Conservation (phyloP, 2,797 vertebrate genomes). For the Galagoides demidoff region DNA sequence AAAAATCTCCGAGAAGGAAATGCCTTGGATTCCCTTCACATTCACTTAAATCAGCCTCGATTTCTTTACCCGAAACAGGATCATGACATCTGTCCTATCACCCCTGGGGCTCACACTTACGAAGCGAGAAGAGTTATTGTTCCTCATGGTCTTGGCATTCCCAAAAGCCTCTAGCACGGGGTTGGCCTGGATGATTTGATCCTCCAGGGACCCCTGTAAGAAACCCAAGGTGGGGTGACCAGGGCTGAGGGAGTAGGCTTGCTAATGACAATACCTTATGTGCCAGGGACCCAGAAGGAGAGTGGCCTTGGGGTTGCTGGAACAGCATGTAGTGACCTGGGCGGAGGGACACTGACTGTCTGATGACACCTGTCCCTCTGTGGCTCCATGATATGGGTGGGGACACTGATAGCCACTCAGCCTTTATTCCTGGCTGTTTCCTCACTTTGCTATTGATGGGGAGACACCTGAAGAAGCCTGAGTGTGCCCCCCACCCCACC, state of each 20-base stretch:
- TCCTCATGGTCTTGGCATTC: conserved; percentile 88
- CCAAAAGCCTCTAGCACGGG: conserved; percentile 89
- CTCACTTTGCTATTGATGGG: neutral
- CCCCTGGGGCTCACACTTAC: conserved; percentile 63
- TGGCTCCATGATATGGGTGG: neutral
- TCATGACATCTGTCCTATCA: neutral
- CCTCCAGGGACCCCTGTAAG: conserved; percentile 88
- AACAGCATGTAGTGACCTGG: neutral
- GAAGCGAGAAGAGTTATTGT: conserved; percentile 88
- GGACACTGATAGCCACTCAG: neutral
- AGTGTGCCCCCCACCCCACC: neutral
- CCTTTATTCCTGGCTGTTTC: neutral
- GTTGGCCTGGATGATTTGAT: conserved; percentile 91
- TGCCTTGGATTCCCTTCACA: neutral
- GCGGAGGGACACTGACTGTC: neutral
- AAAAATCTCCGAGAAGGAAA: neutral
- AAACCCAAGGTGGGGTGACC: neutral
- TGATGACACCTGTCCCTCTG: neutral
- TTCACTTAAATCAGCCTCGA: neutral
- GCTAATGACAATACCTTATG: neutral
- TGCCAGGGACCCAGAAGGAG: neutral
- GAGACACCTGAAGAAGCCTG: neutral
- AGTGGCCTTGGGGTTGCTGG: neutral
- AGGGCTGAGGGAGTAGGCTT: neutral
- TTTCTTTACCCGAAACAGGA: neutral